These are phyloP conservation scores for Lagocephalus sceleratus DNA, from an alignment of 2,797 vertebrate species.

Conservation along the genomic window DNA sequence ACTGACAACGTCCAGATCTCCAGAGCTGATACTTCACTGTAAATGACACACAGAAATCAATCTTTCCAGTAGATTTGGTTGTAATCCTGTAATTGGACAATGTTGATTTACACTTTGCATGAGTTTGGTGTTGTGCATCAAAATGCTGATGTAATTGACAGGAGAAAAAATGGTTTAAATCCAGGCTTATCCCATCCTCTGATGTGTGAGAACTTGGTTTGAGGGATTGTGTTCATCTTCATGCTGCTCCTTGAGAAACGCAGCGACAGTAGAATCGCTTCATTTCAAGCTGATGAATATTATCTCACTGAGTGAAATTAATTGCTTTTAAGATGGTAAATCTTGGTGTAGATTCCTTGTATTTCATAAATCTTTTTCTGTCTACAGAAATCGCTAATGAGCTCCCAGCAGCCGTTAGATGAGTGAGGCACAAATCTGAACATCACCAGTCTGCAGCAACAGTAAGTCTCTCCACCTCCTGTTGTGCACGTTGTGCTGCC, in stretches of 20 bases:
- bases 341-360: background rate
- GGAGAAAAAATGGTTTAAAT: background rate
- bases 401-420: slow-evolving; percentile 48
- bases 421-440: slow-evolving; percentile 51
- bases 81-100: background rate
- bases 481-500: slow-evolving; percentile 2
- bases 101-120: background rate
- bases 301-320: background rate
- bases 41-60: background rate
- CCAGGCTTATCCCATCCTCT: background rate
- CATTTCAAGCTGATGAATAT: background rate
- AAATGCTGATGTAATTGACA: background rate
- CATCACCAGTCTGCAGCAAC: slow-evolving; percentile 41
- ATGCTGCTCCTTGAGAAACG: no score
- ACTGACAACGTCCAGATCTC: slow-evolving; percentile 32
- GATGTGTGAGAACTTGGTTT: background rate
- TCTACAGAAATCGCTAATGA: slow-evolving; percentile 48
- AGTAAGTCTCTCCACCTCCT: slow-evolving; percentile 44
- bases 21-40: slow-evolving; percentile 13
- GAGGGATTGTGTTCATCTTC: no score
- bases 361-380: slow-evolving; percentile 7
- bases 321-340: background rate
- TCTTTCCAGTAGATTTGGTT: no score
- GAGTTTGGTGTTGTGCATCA: background rate
- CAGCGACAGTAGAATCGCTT: background rate